Evolutionary conservation across 2,797 vertebrate species (phyloP), one percentile per base, ranked within the genome.

Genomic region (Pseudochirops cupreus): DNA sequence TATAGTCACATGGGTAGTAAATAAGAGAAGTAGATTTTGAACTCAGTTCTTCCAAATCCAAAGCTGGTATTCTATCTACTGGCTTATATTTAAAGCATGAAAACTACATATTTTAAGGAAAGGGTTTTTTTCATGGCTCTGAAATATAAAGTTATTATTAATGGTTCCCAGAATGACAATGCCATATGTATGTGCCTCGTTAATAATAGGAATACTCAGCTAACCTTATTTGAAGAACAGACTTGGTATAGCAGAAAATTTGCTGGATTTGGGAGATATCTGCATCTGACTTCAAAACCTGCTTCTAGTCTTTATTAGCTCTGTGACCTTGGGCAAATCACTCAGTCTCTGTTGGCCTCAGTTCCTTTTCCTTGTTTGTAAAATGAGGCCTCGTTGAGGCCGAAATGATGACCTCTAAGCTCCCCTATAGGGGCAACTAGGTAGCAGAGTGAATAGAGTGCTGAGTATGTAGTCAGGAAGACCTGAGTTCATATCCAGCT

Each of bases 151-250:
- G 56, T 91, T 31, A n/a, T n/a, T 94, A 91, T 90, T 39, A 59
- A 97, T 96, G 96, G 93, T 95, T 96, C 90, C 96, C 2, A 94
- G 92, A 74, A 95, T 29, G 97, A 94, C 93, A 93, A 67, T n/a
- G n/a, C 29, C 7, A 0, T 94, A 94, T 93, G 82, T 39, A 91
- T 96, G 94, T 93, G 95, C 94, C 95, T 59, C 57, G 92, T 29
- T 93, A 94, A 94, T 93, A 96, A 93, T 67, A 96, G 57, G 95
- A 95, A 96, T 53, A 52, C 56, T 96, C 62, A 94, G 94, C 74
- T 46, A 96, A 91, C 82, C 18, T 96, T 24, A 82, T 96, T 90
- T 21, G 14, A 67, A n/a, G 33, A 67, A n/a, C 33, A 67, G 33
- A 67, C 33, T 59, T 59, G 33, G 62, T n/a, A 1, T 5, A n/a